Conservation (phyloP, 2,797 vertebrate genomes). For the Brachyrhaphis roseni region DNA sequence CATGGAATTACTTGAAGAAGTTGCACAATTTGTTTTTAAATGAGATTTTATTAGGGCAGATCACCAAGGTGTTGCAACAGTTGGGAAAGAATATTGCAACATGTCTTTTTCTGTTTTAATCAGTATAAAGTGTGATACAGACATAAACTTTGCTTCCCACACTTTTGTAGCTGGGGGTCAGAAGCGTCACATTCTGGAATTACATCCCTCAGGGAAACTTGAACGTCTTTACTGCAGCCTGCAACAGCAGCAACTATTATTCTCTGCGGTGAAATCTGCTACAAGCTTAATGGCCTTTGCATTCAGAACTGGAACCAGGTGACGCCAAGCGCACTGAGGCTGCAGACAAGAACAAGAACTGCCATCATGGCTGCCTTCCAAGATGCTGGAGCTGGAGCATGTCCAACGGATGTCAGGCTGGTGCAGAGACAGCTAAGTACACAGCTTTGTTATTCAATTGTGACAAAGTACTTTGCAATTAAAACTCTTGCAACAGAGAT, state of each 20-base stretch:
- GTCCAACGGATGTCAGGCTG: slow-evolving; percentile 5
- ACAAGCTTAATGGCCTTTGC: background rate
- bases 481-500: background rate
- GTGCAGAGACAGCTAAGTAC: background rate
- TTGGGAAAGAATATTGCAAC: background rate
- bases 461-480: background rate
- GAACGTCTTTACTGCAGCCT: background rate
- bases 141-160: background rate
- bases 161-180: background rate
- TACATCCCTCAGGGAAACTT: background rate
- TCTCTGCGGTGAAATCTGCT: background rate
- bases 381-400: background rate
- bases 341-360: slow-evolving; percentile 11
- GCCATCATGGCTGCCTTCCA: background rate
- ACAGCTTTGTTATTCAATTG: background rate
- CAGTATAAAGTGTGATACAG: background rate
- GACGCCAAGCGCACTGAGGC: slow-evolving; percentile 2
- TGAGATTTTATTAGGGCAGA: background rate
- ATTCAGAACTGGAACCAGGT: background rate
- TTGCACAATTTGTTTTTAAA: background rate
- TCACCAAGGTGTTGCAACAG: background rate
- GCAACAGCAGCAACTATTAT: no score
- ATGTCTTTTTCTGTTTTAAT: background rate
- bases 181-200: background rate
- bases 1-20: background rate